phyloP scores from a whole-genome alignment of 1,140 invertebrate genomes.

The Oreohelix idahoensis region DNA sequence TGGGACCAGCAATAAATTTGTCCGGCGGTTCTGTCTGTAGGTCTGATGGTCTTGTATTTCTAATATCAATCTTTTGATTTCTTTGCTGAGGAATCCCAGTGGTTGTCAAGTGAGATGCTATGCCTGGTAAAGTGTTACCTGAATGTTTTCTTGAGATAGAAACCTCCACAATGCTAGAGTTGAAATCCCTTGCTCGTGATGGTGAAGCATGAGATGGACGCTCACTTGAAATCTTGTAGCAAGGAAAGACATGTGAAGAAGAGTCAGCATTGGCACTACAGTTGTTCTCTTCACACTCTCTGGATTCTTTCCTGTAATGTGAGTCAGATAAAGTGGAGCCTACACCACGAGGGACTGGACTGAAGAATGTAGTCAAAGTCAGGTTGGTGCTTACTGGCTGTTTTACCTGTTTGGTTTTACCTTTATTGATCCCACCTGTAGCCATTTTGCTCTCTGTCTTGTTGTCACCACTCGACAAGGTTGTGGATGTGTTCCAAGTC shows the following conservation, averaged over 20 bases:
- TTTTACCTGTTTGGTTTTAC: background rate
- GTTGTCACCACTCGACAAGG: background rate
- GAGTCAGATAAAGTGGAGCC: background rate
- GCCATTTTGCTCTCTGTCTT: background rate
- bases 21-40: background rate
- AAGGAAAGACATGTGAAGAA: background rate
- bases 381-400: background rate
- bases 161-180: background rate
- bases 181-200: background rate
- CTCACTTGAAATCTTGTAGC: background rate
- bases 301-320: background rate
- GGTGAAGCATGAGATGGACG: background rate
- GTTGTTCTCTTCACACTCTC: background rate
- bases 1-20: background rate
- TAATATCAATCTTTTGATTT: background rate
- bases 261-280: background rate
- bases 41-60: background rate
- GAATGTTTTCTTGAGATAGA: background rate
- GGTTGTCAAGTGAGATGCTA: too few relatives aligned
- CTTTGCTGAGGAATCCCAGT: background rate
- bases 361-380: constrained; percentile 26
- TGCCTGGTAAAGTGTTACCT: background rate
- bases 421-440: background rate
- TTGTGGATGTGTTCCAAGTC: background rate
- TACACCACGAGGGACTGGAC: background rate